Conservation (phyloP, 2,113 vertebrate genomes). For the Istiophorus platypterus region DNA sequence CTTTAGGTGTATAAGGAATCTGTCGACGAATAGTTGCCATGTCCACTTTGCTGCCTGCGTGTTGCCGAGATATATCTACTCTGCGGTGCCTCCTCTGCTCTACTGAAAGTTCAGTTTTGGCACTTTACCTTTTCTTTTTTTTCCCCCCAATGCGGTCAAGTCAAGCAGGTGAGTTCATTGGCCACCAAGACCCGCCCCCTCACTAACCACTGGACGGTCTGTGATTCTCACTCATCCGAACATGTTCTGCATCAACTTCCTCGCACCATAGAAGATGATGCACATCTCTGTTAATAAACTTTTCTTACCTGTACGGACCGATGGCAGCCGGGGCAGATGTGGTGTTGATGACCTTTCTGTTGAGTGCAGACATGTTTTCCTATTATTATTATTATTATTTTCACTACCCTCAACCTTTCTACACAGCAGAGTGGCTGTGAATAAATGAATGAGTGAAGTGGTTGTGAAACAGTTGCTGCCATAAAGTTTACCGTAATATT, state of each 20-base stretch:
- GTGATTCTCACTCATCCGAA: background rate
- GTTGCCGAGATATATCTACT: background rate
- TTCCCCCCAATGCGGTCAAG: background rate
- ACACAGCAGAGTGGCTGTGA: too few relatives aligned
- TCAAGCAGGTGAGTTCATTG: slow-evolving; percentile 50
- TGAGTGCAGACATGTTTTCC: slow-evolving; percentile 60
- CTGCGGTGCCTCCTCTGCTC: background rate
- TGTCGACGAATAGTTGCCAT: slow-evolving; percentile 77
- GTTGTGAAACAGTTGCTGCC: slow-evolving; percentile 2
- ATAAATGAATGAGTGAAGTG: background rate
- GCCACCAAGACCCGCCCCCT: slow-evolving; percentile 66
- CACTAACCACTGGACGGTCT: slow-evolving; percentile 20
- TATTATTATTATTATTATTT: background rate
- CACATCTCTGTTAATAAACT: background rate
- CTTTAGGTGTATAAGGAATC: slow-evolving; percentile 76
- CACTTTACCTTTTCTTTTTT: background rate
- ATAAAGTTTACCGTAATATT: slow-evolving; percentile 46
- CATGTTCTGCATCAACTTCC: background rate
- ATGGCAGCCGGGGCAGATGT: slow-evolving; percentile 77
- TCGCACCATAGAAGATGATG: background rate
- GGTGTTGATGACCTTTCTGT: slow-evolving; percentile 70
- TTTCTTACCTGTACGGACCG: slow-evolving; percentile 82
- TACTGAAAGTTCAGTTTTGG: slow-evolving; percentile 13
- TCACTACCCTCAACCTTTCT: background rate
- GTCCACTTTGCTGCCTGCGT: background rate